Evolutionary conservation across 2,888 invertebrate species (phyloP).

Genomic region (Calliphora vomitoria): DNA sequence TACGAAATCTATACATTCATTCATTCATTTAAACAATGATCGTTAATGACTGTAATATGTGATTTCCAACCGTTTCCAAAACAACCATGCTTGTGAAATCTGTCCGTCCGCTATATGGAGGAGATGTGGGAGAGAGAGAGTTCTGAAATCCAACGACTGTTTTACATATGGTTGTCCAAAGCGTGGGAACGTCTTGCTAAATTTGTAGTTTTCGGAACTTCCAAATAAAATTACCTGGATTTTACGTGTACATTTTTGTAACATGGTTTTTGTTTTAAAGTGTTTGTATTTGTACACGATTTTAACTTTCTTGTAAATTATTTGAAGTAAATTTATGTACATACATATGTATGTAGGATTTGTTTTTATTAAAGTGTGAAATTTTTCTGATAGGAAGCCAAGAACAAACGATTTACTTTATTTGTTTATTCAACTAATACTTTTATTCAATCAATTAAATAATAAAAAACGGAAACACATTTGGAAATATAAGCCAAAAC

Average conservation of each 20-base stretch:
- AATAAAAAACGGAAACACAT: background rate
- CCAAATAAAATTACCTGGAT: constrained; percentile 55
- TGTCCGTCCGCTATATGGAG: constrained; percentile 1
- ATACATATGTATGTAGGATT: background rate
- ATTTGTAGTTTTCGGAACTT: constrained; percentile 51
- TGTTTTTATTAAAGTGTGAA: background rate
- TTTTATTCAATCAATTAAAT: no score
- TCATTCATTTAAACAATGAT: constrained; percentile 66
- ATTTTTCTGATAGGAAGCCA: constrained; percentile 16
- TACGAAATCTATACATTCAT: constrained; percentile 55
- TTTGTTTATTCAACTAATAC: no score
- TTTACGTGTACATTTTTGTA: constrained; percentile 34
- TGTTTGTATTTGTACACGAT: constrained; percentile 15
- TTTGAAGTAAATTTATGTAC: background rate
- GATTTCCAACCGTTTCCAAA: constrained; percentile 65
- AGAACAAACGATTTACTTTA: no score
- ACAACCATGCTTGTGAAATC: background rate
- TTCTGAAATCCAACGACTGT: constrained; percentile 34
- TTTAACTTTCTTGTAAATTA: constrained; percentile 29
- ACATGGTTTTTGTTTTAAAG: background rate
- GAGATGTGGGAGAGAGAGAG: background rate
- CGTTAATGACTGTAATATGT: constrained; percentile 75
- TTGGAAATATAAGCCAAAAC: no score
- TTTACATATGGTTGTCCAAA: constrained; percentile 61
- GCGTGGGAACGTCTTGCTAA: constrained; percentile 68